phyloP scores from a whole-genome alignment of 2,113 vertebrate species.

The Lepisosteus osseus region DNA sequence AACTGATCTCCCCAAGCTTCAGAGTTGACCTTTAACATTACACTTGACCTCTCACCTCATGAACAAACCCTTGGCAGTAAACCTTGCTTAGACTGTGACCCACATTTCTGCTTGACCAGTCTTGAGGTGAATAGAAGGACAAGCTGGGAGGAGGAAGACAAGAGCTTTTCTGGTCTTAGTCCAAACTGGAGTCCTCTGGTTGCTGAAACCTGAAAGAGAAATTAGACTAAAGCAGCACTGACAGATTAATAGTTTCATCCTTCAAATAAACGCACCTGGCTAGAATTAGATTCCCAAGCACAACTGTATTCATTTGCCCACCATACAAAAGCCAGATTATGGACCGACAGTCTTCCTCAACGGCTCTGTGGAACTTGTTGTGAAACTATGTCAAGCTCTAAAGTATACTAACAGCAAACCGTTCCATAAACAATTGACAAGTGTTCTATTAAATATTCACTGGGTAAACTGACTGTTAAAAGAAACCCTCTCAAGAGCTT shows the following conservation, averaged over 20 bases:
- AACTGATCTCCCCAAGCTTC: constrained; percentile 44
- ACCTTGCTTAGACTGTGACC: constrained; percentile 51
- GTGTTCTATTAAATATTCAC: no score
- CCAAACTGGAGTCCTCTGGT: not conserved
- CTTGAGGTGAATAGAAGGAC: constrained; percentile 29
- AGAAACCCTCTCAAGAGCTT: no score
- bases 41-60: constrained; percentile 63
- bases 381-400: no score
- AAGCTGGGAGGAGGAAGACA: not conserved
- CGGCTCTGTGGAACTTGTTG: no score
- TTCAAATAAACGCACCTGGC: not conserved
- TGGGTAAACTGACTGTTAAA: no score
- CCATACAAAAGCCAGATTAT: no score
- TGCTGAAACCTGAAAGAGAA: constrained; percentile 5
- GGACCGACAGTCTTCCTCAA: no score
- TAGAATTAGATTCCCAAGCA: no score
- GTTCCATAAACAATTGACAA: no score
- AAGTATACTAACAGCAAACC: no score
- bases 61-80: constrained; percentile 50
- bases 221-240: not conserved
- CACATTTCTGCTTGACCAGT: constrained; percentile 47
- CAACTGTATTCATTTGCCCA: no score
- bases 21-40: constrained; percentile 62
- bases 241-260: not conserved
- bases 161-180: not conserved